Conservation (phyloP, 2,888 invertebrate genomes). For the Galerucella calmariensis region DNA sequence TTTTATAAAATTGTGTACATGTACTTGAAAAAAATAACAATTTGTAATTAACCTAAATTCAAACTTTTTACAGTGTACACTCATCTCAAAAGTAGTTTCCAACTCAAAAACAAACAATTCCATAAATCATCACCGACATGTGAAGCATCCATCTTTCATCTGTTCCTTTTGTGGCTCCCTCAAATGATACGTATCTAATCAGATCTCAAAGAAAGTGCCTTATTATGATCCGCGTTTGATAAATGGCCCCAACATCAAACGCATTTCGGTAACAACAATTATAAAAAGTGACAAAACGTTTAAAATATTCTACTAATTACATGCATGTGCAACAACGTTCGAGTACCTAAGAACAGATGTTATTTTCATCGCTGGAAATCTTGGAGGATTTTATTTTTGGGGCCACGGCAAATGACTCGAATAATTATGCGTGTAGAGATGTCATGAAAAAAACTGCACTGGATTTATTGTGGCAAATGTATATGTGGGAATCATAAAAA, state of each 20-base stretch:
- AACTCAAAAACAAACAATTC: slow-evolving; percentile 14
- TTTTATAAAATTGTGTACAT: too few species aligned
- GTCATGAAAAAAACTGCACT: slow-evolving; percentile 17
- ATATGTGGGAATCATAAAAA: too few species aligned
- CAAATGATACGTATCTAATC: slow-evolving; percentile 16
- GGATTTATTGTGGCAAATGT: not conserved
- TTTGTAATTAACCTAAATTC: too few species aligned
- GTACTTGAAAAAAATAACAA: too few species aligned
- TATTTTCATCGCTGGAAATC: slow-evolving; percentile 53
- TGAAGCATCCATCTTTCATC: slow-evolving; percentile 9
- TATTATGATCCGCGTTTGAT: slow-evolving; percentile 36
- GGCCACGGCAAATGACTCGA: slow-evolving; percentile 56
- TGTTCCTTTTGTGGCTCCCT: slow-evolving; percentile 14
- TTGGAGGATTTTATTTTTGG: slow-evolving; percentile 55
- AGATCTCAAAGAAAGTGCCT: slow-evolving; percentile 19
- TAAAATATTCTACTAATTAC: slow-evolving; percentile 54
- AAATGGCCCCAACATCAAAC: slow-evolving; percentile 41
- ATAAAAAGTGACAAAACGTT: slow-evolving; percentile 52
- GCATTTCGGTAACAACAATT: slow-evolving; percentile 41
- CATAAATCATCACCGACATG: slow-evolving; percentile 13
- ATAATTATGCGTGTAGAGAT: slow-evolving; percentile 54
- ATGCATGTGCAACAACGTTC: slow-evolving; percentile 50
- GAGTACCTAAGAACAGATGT: slow-evolving; percentile 49
- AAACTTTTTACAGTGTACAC: slow-evolving; percentile 1
- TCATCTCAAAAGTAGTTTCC: not conserved